Evolutionary conservation across 2,113 vertebrate genomes (phyloP).

Genomic region (Megaceryle torquata): DNA sequence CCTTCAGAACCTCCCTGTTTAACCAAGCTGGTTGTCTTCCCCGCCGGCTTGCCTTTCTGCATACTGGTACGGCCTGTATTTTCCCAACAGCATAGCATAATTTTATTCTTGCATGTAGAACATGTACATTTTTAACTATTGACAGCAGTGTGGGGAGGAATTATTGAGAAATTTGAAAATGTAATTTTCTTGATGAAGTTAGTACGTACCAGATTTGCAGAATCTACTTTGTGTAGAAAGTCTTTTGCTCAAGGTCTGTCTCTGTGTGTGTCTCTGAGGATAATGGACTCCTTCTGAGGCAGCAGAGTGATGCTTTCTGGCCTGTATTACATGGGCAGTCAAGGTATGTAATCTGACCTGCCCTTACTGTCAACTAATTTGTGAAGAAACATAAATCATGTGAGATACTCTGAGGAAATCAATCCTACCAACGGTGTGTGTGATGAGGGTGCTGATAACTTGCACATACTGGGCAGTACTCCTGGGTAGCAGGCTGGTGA

Average conservation of each 20-base stretch:
- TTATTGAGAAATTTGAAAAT: neutral
- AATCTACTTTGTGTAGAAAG: neutral
- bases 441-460: neutral
- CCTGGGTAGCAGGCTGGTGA: neutral
- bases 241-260: neutral
- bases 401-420: neutral
- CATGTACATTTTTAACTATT: neutral
- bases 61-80: no score
- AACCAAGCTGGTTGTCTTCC: no score
- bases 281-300: neutral
- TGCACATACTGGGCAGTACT: neutral
- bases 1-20: no score
- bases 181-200: neutral
- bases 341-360: neutral
- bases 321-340: neutral
- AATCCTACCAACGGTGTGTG: rapidly evolving
- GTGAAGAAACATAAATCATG: neutral
- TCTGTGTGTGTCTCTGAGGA: no score
- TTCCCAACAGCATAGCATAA: neutral
- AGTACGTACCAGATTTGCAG: neutral
- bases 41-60: no score
- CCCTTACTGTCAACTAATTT: neutral
- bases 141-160: neutral
- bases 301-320: neutral
- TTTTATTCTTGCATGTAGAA: neutral